Conservation (phyloP, 2,797 vertebrate species). For the Epinephelus awoara region DNA sequence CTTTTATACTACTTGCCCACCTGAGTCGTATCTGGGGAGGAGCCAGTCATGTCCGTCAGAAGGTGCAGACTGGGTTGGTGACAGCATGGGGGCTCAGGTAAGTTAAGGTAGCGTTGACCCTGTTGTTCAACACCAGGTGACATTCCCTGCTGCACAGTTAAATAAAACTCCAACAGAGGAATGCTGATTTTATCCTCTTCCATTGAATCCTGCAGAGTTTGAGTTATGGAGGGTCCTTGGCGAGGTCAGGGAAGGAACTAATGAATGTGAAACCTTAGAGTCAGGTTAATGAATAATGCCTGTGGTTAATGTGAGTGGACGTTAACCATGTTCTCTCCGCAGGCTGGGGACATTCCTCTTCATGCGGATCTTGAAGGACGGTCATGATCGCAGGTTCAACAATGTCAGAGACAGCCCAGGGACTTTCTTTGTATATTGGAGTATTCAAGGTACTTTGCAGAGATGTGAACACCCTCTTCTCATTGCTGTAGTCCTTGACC, state of each 20-base stretch:
- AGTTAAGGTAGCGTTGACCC: conserved; percentile 18
- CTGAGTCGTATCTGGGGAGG: conserved; percentile 87
- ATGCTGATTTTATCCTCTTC: not conserved
- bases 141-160: not conserved
- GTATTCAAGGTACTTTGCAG: conserved; percentile 85
- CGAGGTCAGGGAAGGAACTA: conserved; percentile 55
- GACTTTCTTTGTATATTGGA: conserved; percentile 89
- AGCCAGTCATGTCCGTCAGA: conserved; percentile 81
- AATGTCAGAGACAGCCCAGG: conserved; percentile 86
- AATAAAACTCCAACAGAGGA: conserved; percentile 15
- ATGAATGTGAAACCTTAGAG: conserved; percentile 57
- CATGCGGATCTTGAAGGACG: conserved; percentile 88
- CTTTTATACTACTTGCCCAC: conserved; percentile 87
- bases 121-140: not conserved
- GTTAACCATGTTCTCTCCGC: conserved; percentile 61
- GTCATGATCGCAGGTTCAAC: conserved; percentile 87
- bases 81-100: conserved; percentile 88
- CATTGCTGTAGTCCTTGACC: conserved; percentile 49
- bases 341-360: conserved; percentile 88
- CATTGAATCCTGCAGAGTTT: not conserved
- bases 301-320: conserved; percentile 74
- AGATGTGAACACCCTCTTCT: conserved; percentile 11
- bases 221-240: conserved; percentile 37
- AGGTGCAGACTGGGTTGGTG: conserved; percentile 87
- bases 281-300: conserved; percentile 81